phyloP scores from a whole-genome alignment of 1,140 invertebrate species.

The Cardiocondyla obscurior region DNA sequence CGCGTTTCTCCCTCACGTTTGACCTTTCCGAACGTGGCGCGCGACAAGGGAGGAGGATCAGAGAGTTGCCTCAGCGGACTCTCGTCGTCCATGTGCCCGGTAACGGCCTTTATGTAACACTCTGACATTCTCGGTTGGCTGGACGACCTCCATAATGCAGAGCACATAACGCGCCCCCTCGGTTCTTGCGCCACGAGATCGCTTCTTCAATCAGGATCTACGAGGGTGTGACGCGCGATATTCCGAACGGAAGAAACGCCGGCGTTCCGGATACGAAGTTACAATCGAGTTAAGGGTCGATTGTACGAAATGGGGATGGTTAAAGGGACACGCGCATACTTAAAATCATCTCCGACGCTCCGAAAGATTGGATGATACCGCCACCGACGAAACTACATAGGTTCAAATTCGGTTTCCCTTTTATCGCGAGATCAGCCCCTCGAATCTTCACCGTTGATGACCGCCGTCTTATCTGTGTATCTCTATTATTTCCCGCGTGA shows the following conservation, averaged over 20 bases:
- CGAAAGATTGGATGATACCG: neutral
- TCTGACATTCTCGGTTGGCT: constrained; percentile 41
- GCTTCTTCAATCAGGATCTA: constrained; percentile 19
- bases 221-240: neutral
- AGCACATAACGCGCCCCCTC: constrained; percentile 23
- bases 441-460: neutral
- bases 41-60: neutral
- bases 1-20: constrained; percentile 63
- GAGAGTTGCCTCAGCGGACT: neutral
- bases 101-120: constrained; percentile 36
- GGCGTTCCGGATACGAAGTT: neutral
- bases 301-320: neutral
- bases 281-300: neutral
- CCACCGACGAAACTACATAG: neutral
- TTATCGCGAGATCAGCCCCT: neutral
- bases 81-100: constrained; percentile 2
- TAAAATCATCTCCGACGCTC: neutral
- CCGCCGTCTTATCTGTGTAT: neutral
- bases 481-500: neutral
- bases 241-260: neutral
- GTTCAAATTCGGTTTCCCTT: neutral
- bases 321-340: neutral
- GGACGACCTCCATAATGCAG: constrained; percentile 29
- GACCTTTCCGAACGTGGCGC: constrained; percentile 54
- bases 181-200: constrained; percentile 9